These are phyloP conservation scores for Acanthococcus lagerstroemiae DNA, from an alignment of 2,888 invertebrate genomes.

Conservation along the genomic window DNA sequence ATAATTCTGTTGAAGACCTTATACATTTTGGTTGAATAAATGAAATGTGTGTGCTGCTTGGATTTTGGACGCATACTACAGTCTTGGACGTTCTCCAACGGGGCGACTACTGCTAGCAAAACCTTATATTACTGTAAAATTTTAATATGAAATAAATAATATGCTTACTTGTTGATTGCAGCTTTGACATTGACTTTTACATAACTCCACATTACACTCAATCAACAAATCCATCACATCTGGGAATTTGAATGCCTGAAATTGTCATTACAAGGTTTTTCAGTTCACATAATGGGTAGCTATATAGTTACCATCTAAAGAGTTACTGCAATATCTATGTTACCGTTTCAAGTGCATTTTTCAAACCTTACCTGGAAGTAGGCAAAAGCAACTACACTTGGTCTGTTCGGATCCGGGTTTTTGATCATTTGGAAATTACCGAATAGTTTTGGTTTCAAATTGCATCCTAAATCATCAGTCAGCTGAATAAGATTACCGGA, in stretches of 20 bases:
- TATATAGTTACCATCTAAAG: no score
- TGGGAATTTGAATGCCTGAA: constrained; percentile 67
- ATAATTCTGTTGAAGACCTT: no score
- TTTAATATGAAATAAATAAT: neutral
- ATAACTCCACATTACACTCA: constrained; percentile 71
- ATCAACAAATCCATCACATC: constrained; percentile 73
- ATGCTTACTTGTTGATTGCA: constrained; percentile 45
- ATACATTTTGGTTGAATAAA: no score
- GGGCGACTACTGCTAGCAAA: no score
- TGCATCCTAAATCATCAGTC: constrained; percentile 66
- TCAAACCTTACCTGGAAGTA: constrained; percentile 49
- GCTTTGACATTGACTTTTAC: constrained; percentile 66
- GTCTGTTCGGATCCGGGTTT: constrained; percentile 54
- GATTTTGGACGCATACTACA: no score
- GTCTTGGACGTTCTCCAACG: no score
- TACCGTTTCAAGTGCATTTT: neutral
- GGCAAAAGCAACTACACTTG: constrained; percentile 62
- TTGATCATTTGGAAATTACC: constrained; percentile 71
- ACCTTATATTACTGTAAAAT: no score
- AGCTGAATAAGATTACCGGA: constrained; percentile 51
- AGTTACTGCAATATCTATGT: neutral
- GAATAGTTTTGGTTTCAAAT: constrained; percentile 66
- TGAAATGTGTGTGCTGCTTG: no score
- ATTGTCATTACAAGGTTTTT: constrained; percentile 24
- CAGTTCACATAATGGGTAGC: neutral